Evolutionary conservation across 2,113 vertebrate species (phyloP), one percentile per base, ranked within the genome.

Genomic region (Xiphorhynchus elegans): DNA sequence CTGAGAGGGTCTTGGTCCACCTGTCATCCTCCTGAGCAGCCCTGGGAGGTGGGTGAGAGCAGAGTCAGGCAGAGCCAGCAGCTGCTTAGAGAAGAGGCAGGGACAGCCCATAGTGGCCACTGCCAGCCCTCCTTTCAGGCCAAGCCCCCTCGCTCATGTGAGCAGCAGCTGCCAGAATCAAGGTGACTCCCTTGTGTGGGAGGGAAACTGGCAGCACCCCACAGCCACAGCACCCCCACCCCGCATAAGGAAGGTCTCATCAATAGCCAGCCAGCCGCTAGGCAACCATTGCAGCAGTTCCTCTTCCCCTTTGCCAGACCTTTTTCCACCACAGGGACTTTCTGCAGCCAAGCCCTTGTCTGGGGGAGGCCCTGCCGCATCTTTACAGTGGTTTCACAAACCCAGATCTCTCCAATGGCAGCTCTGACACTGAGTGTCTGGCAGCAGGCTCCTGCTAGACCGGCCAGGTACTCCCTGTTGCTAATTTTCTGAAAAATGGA

Each of bases 241-340:
- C 60, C 6, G 11, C 55, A 26, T 4, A 66, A 66, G 52, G 46
- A 78, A 90, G 20, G 47, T n/a, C 72, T 87, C 79, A 29, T n/a
- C 23, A 12, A 10, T 33, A 69, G 19, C 62, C 62, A 47, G 46
- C 5, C 58, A 62, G 42, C 26, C 12, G 77, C 64, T 39, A 55
- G 29, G 42, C 72, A 84, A 81, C 73, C 0, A 14, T 37, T 81
- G 76, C 86, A 90, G 68, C 47, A 70, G 83, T 97, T 96, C 50
- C 94, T 78, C 91, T 96, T 96, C 87, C 92, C 23, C 78, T 94
- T 91, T 83, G 44, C 88, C 93, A 52, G 63, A 17, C 50, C 33
- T 40, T 70, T 44, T 88, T 88, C 67, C 25, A 90, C 76, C 76
- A 52, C 64, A 86, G 90, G 79, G 93, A 77, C 93, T 93, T 96